Evolutionary conservation across 2,113 vertebrate species (phyloP), one percentile per base, ranked within the genome.

Genomic region (Anser cygnoides): DNA sequence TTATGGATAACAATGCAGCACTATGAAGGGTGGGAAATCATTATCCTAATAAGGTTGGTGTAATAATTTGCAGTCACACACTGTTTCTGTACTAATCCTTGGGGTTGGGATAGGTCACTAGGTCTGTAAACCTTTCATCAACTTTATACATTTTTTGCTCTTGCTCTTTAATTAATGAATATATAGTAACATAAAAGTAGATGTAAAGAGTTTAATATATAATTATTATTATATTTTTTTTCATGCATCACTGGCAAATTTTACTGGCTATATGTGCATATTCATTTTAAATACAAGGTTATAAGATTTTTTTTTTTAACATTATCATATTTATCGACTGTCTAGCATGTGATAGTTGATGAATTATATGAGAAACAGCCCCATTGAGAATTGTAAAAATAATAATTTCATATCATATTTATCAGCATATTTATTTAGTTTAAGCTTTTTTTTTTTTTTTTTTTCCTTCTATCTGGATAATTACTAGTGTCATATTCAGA

Each of bases 41-140:
- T 99, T 99, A 99, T 99, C 98, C 98, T 99, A 99, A 99, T 99
- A 97, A 98, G 97, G 96, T 94, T 88, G 95, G 98, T 98, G 98
- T 99, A 98, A 98, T 98, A 98, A 98, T 98, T 98, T 98, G 97
- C 97, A 98, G 98, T 98, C 98, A 98, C 97, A 96, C 90, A 98
- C 98, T 98, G 98, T 98, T 98, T 98, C 98, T 95, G 95, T 95
- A 97, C 98, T 98, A 99, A 99, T 99, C 98, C 98, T 98, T 97
- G 97, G 98, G 98, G 97, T 95, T 97, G 97, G 96, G 87, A 89
- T 97, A 98, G 98, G 98, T 99, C 98, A 98, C 90, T 92, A 97
- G 98, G 98, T 95, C 93, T 97, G 92, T 93, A 97, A 89, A 95
- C 95, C 98, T 97, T 98, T 97, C 97, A 97, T 97, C 91, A 95